Percentiles rank a stretch among this genome's conserved stretches.
Conservation (phyloP, 2,797 vertebrate genomes). For the Crenuchus spilurus region DNA sequence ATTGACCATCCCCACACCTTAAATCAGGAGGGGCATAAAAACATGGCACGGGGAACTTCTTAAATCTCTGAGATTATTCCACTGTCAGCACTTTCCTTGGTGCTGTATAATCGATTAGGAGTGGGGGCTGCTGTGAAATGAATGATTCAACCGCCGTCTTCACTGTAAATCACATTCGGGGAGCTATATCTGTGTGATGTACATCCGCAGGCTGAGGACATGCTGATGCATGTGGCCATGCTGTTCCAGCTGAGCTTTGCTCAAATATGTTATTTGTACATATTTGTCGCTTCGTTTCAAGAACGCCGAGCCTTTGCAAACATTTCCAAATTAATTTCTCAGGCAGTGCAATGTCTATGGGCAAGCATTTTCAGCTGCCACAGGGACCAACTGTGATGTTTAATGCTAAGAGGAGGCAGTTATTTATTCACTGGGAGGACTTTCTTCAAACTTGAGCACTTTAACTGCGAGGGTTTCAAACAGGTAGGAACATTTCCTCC, state of each 20-base stretch:
- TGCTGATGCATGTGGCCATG: conserved; percentile 44
- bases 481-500: background rate
- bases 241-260: conserved; percentile 33
- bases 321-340: background rate
- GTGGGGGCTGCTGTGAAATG: conserved; percentile 48
- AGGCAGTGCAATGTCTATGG: background rate
- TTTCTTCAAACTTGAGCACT: conserved; percentile 7
- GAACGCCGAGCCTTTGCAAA: background rate
- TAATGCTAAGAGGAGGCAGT: background rate
- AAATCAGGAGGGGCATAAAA: conserved; percentile 52
- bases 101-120: conserved; percentile 56
- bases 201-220: conserved; percentile 35
- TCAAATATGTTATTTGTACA: conserved; percentile 19
- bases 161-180: conserved; percentile 54
- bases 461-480: background rate
- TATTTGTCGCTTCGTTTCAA: background rate
- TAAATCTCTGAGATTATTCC: conserved; percentile 54
- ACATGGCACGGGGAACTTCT: conserved; percentile 55
- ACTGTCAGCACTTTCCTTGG: conserved; percentile 50
- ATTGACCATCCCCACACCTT: conserved; percentile 32
- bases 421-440: background rate
- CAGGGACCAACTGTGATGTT: background rate
- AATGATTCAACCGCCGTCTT: conserved; percentile 43
- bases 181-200: conserved; percentile 58
- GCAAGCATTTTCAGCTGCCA: background rate